Evolutionary conservation across 2,797 vertebrate species (phyloP).

Genomic region (Fundulus diaphanus): DNA sequence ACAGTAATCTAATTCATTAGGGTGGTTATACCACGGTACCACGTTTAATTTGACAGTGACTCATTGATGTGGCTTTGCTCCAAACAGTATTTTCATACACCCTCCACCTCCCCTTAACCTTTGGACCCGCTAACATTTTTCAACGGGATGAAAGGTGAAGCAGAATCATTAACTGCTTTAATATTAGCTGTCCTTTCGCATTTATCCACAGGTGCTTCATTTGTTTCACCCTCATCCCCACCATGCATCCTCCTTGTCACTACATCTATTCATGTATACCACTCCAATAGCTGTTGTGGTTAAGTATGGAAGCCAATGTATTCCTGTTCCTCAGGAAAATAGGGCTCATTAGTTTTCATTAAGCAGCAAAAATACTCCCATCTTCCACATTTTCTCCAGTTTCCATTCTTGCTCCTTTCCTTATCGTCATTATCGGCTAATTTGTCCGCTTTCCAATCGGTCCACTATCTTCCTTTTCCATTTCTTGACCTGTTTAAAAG

Average conservation of each 20-base stretch:
- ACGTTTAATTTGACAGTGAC: slow-evolving; percentile 42
- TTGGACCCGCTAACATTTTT: slow-evolving; percentile 20
- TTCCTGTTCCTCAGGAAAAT: slow-evolving; percentile 51
- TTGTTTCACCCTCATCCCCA: slow-evolving; percentile 1
- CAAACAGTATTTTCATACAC: slow-evolving; percentile 13
- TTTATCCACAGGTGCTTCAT: slow-evolving; percentile 2
- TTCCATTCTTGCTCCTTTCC: background rate
- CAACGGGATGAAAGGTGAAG: slow-evolving; percentile 17
- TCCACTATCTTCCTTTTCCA: slow-evolving; percentile 1
- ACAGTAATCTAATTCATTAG: slow-evolving; percentile 32
- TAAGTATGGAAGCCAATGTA: slow-evolving; percentile 44
- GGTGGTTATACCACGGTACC: slow-evolving; percentile 20
- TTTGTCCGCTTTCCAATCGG: slow-evolving; percentile 3
- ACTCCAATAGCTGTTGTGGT: slow-evolving; percentile 34
- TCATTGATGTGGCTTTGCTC: slow-evolving; percentile 21
- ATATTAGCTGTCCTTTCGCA: slow-evolving; percentile 9
- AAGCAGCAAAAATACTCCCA: slow-evolving; percentile 34
- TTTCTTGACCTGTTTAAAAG: slow-evolving; percentile 28
- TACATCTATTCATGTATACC: slow-evolving; percentile 33
- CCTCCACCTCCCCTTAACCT: slow-evolving; percentile 7
- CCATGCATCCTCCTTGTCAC: slow-evolving; percentile 19
- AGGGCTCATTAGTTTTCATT: slow-evolving; percentile 62
- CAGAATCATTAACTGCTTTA: slow-evolving; percentile 13
- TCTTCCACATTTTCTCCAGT: slow-evolving; percentile 6
- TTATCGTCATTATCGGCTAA: background rate